Evolutionary conservation across 2,797 vertebrate genomes (phyloP).

Genomic region (Hafferia zeledoni): DNA sequence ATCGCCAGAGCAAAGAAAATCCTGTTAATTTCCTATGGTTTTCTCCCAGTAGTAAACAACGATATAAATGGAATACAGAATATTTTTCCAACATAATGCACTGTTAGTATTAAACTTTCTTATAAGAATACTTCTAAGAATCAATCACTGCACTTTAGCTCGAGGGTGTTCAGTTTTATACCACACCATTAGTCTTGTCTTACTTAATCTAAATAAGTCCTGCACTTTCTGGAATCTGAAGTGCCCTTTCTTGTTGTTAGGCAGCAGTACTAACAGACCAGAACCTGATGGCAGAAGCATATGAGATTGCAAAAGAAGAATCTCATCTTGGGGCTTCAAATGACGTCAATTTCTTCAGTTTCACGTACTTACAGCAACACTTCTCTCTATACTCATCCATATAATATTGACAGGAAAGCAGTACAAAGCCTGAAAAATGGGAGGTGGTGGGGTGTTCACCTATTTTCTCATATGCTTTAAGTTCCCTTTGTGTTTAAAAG

Average conservation of each 20-base stretch:
- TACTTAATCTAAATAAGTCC: slow-evolving; percentile 36
- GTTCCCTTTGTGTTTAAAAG: background rate
- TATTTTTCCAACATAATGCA: background rate
- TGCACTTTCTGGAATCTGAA: slow-evolving; percentile 24
- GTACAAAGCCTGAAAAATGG: background rate
- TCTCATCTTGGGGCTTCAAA: background rate
- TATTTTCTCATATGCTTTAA: background rate
- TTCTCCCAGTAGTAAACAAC: slow-evolving; percentile 9
- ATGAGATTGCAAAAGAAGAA: background rate
- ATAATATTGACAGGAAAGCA: background rate
- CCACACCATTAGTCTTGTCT: slow-evolving; percentile 39
- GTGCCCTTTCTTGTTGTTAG: slow-evolving; percentile 6
- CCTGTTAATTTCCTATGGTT: background rate
- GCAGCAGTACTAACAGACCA: slow-evolving; percentile 15
- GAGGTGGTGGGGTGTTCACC: background rate
- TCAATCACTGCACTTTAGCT: slow-evolving; percentile 12
- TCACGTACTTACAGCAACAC: background rate
- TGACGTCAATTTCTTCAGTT: background rate
- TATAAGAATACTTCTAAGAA: slow-evolving; percentile 32
- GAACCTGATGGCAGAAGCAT: background rate
- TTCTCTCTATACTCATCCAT: background rate
- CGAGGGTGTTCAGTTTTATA: background rate
- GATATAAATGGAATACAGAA: slow-evolving; percentile 9
- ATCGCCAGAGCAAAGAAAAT: background rate
- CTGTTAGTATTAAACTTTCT: slow-evolving; percentile 36